Evolutionary conservation across 2,888 invertebrate genomes (phyloP).

Genomic region (Drosophila pegasa): DNA sequence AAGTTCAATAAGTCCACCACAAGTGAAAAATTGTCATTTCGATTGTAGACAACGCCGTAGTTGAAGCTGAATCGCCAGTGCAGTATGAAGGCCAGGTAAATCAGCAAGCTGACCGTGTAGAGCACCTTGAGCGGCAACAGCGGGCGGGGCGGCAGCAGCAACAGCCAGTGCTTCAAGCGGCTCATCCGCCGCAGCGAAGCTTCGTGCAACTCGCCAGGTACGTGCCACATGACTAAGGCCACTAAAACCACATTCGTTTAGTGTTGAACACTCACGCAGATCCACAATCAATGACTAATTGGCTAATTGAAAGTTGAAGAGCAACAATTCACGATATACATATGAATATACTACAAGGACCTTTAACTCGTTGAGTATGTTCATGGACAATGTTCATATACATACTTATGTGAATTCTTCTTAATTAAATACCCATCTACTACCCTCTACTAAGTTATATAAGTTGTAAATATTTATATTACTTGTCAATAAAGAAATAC

Average conservation of each 20-base stretch:
- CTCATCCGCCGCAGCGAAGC: conserved; percentile 57
- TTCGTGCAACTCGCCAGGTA: conserved; percentile 45
- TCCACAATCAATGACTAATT: conserved; percentile 30
- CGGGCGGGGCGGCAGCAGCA: conserved; percentile 51
- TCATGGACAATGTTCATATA: too few relatives aligned
- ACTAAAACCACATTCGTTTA: not conserved
- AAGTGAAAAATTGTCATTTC: conserved; percentile 63
- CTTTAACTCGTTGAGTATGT: not conserved
- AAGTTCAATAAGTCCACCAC: conserved; percentile 59
- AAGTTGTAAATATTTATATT: too few relatives aligned
- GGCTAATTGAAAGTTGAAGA: conserved; percentile 14
- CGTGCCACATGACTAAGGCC: conserved; percentile 65
- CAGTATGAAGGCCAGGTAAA: conserved; percentile 7
- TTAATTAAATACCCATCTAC: too few relatives aligned
- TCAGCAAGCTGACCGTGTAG: conserved; percentile 13
- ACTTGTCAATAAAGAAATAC: too few relatives aligned
- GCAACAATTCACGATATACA: not conserved
- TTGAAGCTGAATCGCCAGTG: conserved; percentile 48
- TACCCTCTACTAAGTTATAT: too few relatives aligned
- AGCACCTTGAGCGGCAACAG: conserved; percentile 27
- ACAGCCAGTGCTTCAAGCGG: conserved; percentile 52
- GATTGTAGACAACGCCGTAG: conserved; percentile 50
- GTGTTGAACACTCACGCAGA: not conserved
- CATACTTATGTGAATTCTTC: too few relatives aligned
- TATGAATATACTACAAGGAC: too few relatives aligned